Conservation (phyloP, 2,888 invertebrate genomes). For the Noctua pronuba region DNA sequence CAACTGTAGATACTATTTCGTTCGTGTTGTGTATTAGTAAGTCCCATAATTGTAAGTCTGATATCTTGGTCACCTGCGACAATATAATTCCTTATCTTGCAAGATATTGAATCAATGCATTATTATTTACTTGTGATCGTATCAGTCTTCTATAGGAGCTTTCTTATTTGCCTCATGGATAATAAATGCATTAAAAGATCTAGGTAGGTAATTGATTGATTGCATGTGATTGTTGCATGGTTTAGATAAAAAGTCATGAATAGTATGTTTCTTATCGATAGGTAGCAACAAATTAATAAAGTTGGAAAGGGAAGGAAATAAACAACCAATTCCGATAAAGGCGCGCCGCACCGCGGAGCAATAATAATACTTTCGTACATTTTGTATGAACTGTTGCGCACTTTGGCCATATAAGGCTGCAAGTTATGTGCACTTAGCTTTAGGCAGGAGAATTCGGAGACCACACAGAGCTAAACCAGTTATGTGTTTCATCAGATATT, state of each 20-base stretch:
- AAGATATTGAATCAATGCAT: constrained; percentile 32
- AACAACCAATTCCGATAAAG: neutral
- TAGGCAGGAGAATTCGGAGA: neutral
- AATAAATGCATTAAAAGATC: constrained; percentile 23
- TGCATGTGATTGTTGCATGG: constrained; percentile 11
- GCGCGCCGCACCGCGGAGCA: neutral
- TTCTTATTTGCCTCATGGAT: neutral
- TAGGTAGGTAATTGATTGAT: constrained; percentile 13
- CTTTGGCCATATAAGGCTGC: neutral
- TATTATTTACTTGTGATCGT: constrained; percentile 14
- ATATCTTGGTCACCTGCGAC: constrained; percentile 8
- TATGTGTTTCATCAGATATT: neutral
- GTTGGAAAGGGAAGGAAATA: neutral
- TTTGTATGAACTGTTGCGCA: neutral
- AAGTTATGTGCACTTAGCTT: neutral
- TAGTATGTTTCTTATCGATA: constrained; percentile 13
- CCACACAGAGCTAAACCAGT: neutral
- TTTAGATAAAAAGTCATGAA: constrained; percentile 8
- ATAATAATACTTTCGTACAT: neutral
- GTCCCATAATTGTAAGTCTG: neutral
- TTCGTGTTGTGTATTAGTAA: neutral
- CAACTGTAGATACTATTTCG: neutral
- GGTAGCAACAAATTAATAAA: constrained; percentile 2
- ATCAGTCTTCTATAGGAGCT: constrained; percentile 2
- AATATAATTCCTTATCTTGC: constrained; percentile 10